These are phyloP conservation scores for Ophion costatus DNA, from an alignment of 2,888 invertebrate species.

Conservation along the genomic window DNA sequence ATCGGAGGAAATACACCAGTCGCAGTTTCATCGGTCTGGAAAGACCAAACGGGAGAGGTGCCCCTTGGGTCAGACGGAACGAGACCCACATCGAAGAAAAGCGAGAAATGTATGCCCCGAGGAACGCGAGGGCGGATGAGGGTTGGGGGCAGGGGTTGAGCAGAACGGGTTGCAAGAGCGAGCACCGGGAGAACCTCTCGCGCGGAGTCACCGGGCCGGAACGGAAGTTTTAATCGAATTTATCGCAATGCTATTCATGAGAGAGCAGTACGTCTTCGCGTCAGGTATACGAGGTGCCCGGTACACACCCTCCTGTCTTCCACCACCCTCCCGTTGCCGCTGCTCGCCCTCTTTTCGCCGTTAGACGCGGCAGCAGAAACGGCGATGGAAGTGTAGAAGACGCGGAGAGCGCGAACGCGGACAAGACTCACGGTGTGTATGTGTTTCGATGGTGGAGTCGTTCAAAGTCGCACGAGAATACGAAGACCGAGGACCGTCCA, in stretches of 20 bases:
- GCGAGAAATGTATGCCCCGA: slow-evolving; percentile 55
- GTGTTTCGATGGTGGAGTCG: slow-evolving; percentile 46
- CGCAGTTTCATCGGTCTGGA: slow-evolving; percentile 38
- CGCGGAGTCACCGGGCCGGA: slow-evolving; percentile 73
- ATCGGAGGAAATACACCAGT: slow-evolving; percentile 54
- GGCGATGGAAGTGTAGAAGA: slow-evolving; percentile 18
- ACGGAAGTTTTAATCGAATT: slow-evolving; percentile 83
- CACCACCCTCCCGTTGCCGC: slow-evolving; percentile 1
- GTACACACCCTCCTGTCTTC: slow-evolving; percentile 67
- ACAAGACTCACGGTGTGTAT: slow-evolving; percentile 18
- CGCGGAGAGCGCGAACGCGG: slow-evolving; percentile 3
- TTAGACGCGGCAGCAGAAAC: slow-evolving; percentile 53
- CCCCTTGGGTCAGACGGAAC: slow-evolving; percentile 22
- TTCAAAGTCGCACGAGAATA: slow-evolving; percentile 57
- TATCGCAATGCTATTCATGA: slow-evolving; percentile 83
- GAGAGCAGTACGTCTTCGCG: slow-evolving; percentile 80
- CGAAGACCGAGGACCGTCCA: slow-evolving; percentile 61
- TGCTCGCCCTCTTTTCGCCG: slow-evolving; percentile 58
- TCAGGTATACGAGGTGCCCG: slow-evolving; percentile 75
- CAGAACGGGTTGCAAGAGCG: slow-evolving; percentile 65
- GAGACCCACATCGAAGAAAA: slow-evolving; percentile 39
- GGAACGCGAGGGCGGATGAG: slow-evolving; percentile 29
- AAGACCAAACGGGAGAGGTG: slow-evolving; percentile 26
- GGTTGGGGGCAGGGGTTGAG: slow-evolving; percentile 41
- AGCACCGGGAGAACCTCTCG: slow-evolving; percentile 57